Evolutionary conservation across 2,113 vertebrate genomes (phyloP), one percentile per base, ranked within the genome.

Genomic region (Aptenodytes forsteri): DNA sequence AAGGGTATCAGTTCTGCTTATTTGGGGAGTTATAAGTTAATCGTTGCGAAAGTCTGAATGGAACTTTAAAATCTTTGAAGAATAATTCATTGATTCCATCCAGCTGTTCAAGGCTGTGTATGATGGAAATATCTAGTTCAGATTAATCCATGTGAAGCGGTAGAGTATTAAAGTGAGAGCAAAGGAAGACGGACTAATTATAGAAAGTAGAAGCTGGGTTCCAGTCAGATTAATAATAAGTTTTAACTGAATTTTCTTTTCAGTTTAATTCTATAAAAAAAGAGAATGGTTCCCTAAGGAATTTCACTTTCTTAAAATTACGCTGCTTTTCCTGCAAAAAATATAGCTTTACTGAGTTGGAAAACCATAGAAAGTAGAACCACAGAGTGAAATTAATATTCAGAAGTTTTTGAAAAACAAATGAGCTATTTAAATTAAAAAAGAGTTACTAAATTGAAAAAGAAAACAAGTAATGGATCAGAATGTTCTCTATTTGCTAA

Each of bases 131-230:
- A 94, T 18, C 32, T 89, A 85, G 49, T 91, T 83, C 65, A 90
- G 49, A 69, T 93, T 93, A 93, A 94, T 67, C 81, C 32, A 42
- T 54, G 18, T 62, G 66, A 77, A 94, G 69, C 83, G 87, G 11
- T 47, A 44, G 15, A 82, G 27, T 91, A 94, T 92, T 95, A 58
- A 95, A 89, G 47, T 56, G 36, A 94, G 61, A 87, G 46, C 62
- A 95, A 93, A 93, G 30, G 25, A 80, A 89, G 34, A 85, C 56
- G 55, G 50, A 61, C 76, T 97, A 80, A 84, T 96, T 72, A 90
- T 56, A 79, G 90, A 87, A 95, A 90, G 54, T 47, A 90, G 89
- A 92, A 93, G 21, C 73, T 2, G 1, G 29, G 32, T 32, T 67
- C 3, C 47, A 72, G 47, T 93, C 40, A 80, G 72, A 75, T 95